A percentile compares a stretch with the other conserved stretches of the same genome.
Conservation (phyloP, 2,888 invertebrate species). For the Tetranychus piercei region DNA sequence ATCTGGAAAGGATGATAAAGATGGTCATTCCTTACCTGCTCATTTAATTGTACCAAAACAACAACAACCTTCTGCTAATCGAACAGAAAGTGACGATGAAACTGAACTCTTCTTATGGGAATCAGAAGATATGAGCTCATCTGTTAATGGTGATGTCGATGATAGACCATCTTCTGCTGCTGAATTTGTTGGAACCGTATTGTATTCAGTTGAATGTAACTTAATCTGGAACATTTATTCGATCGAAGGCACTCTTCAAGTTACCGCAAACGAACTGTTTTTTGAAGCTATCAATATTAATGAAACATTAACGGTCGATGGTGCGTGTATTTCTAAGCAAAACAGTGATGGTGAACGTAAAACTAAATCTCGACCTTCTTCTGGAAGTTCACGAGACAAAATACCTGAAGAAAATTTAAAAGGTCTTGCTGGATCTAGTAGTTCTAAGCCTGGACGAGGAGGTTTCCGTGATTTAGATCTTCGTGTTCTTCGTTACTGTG, state of each 20-base stretch:
- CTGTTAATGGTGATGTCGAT: not conserved
- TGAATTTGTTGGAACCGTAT: slow-evolving; percentile 22
- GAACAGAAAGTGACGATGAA: slow-evolving; percentile 14
- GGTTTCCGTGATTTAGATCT: slow-evolving; percentile 22
- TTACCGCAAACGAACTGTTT: slow-evolving; percentile 22
- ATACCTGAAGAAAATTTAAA: slow-evolving; percentile 14
- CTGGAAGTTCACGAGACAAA: not conserved
- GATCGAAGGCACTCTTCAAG: slow-evolving; percentile 21
- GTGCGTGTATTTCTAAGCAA: not conserved
- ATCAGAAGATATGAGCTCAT: slow-evolving; percentile 17
- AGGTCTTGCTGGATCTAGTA: slow-evolving; percentile 18
- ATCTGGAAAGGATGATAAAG: not conserved
- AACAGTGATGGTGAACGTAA: not conserved
- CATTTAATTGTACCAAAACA: slow-evolving; percentile 3
- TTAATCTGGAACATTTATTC: slow-evolving; percentile 22
- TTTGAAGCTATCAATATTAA: slow-evolving; percentile 21
- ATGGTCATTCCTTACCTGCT: not conserved
- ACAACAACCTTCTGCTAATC: slow-evolving; percentile 12
- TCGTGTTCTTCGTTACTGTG: slow-evolving; percentile 70
- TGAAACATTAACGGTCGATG: not conserved
- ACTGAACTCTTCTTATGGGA: slow-evolving; percentile 21
- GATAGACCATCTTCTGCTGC: not conserved
- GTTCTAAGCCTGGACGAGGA: slow-evolving; percentile 5
- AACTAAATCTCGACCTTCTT: not conserved
- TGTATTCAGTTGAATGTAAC: slow-evolving; percentile 21